phyloP scores from a whole-genome alignment of 2,113 vertebrate species.

The Corydoras sp. region DNA sequence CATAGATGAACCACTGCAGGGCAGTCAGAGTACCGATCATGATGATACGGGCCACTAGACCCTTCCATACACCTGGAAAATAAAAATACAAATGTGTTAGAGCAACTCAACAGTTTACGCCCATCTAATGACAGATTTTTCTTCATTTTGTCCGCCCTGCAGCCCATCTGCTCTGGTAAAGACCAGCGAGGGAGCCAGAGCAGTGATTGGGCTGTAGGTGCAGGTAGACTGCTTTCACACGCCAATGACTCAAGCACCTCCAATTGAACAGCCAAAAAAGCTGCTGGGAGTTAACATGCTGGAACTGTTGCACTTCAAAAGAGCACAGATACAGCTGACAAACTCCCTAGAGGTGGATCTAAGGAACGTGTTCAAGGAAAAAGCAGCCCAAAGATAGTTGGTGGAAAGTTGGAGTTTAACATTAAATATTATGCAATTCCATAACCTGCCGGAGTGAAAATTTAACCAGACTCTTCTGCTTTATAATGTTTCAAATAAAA shows the following conservation, averaged over 20 bases:
- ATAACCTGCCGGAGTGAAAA: too few relatives aligned
- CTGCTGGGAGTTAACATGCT: slow-evolving; percentile 67
- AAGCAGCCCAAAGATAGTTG: neutral
- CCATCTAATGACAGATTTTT: too few relatives aligned
- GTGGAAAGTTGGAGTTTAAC: neutral
- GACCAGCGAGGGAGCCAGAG: slow-evolving; percentile 38
- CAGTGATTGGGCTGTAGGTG: slow-evolving; percentile 57
- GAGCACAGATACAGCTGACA: slow-evolving; percentile 65
- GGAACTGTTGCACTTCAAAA: slow-evolving; percentile 65
- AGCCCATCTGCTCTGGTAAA: slow-evolving; percentile 66
- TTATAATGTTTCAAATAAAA: too few relatives aligned
- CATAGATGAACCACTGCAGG: slow-evolving; percentile 99
- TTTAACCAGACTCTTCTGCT: too few relatives aligned
- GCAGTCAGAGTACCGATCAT: slow-evolving; percentile 99
- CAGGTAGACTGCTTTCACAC: slow-evolving; percentile 81
- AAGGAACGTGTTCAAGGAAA: slow-evolving; percentile 67
- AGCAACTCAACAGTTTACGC: too few relatives aligned
- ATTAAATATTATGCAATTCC: too few relatives aligned
- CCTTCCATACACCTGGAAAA: slow-evolving; percentile 91
- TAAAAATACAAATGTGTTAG: neutral
- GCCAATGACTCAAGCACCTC: slow-evolving; percentile 90
- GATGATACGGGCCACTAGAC: slow-evolving; percentile 94
- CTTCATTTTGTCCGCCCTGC: slow-evolving; percentile 65
- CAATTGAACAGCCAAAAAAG: slow-evolving; percentile 76
- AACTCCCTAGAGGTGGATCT: slow-evolving; percentile 84